phyloP scores from a whole-genome alignment of 2,888 invertebrate genomes.

The Caenorhabditis sp. region DNA sequence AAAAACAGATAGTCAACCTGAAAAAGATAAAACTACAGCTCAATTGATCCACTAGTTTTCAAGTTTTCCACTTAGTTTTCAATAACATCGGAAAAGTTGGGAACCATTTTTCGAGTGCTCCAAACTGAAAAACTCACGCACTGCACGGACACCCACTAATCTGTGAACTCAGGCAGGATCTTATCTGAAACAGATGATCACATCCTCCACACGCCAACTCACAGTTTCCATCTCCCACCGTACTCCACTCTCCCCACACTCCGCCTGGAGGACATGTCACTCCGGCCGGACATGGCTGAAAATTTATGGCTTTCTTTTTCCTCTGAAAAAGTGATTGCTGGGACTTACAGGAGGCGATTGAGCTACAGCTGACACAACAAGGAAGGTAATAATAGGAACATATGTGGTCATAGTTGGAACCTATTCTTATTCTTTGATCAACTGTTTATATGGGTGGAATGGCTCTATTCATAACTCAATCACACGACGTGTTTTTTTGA shows the following conservation, averaged over 20 bases:
- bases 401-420: too few species aligned
- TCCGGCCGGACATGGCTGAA: constrained; percentile 35
- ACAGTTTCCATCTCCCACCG: constrained; percentile 9
- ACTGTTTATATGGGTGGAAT: too few species aligned
- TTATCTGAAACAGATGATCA: constrained; percentile 17
- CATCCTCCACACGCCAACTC: constrained; percentile 32
- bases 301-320: too few species aligned
- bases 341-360: not conserved
- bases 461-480: too few species aligned
- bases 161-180: constrained; percentile 6
- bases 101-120: not conserved
- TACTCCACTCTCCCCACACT: constrained; percentile 40
- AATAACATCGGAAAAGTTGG: not conserved
- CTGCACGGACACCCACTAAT: constrained; percentile 10
- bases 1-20: too few species aligned
- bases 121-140: not conserved
- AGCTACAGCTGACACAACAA: not conserved
- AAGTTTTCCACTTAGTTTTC: too few species aligned
- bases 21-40: too few species aligned
- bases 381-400: not conserved
- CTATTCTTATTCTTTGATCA: too few species aligned
- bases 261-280: constrained; percentile 44
- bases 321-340: too few species aligned
- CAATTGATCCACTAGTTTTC: too few species aligned
- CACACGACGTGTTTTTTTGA: too few species aligned